Conservation (phyloP, 1,140 invertebrate species). For the Cydia amplana region DNA sequence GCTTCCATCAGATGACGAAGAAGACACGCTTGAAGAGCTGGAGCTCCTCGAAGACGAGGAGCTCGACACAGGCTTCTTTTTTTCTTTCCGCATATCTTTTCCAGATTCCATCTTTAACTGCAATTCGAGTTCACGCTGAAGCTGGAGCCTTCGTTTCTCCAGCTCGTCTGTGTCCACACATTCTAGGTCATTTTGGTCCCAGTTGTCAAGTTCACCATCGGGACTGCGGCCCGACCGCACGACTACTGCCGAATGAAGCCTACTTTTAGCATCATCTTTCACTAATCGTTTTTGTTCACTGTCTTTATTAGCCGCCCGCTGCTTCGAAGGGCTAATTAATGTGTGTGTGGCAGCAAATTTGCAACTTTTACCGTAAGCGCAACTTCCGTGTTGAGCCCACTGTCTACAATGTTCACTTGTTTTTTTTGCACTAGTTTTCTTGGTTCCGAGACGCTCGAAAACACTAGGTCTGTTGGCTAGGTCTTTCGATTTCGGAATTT, state of each 20-base stretch:
- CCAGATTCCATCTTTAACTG: slow-evolving; percentile 85
- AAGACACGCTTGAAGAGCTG: slow-evolving; percentile 82
- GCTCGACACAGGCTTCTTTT: slow-evolving; percentile 83
- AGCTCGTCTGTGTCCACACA: slow-evolving; percentile 91
- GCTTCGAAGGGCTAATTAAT: slow-evolving; percentile 86
- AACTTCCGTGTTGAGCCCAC: slow-evolving; percentile 87
- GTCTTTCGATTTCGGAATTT: slow-evolving; percentile 85
- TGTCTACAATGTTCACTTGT: slow-evolving; percentile 85
- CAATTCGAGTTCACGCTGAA: slow-evolving; percentile 88
- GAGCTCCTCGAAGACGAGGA: slow-evolving; percentile 85
- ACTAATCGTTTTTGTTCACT: slow-evolving; percentile 80
- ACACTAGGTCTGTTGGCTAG: slow-evolving; percentile 85
- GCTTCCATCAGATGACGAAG: slow-evolving; percentile 81
- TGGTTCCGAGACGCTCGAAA: slow-evolving; percentile 88
- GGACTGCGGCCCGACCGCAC: slow-evolving; percentile 82
- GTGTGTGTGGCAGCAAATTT: slow-evolving; percentile 87
- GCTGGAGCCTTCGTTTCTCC: slow-evolving; percentile 86
- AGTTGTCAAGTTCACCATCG: slow-evolving; percentile 86
- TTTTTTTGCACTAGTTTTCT: slow-evolving; percentile 81
- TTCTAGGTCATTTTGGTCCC: slow-evolving; percentile 89
- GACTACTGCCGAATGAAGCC: slow-evolving; percentile 83
- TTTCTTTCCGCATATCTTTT: slow-evolving; percentile 83
- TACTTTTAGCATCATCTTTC: slow-evolving; percentile 84
- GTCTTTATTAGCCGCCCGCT: slow-evolving; percentile 84
- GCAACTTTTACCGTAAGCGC: slow-evolving; percentile 87